Evolutionary conservation across 1,140 invertebrate genomes (phyloP), one percentile per base, ranked within the genome.

Genomic region (Panagrolaimus sp.): DNA sequence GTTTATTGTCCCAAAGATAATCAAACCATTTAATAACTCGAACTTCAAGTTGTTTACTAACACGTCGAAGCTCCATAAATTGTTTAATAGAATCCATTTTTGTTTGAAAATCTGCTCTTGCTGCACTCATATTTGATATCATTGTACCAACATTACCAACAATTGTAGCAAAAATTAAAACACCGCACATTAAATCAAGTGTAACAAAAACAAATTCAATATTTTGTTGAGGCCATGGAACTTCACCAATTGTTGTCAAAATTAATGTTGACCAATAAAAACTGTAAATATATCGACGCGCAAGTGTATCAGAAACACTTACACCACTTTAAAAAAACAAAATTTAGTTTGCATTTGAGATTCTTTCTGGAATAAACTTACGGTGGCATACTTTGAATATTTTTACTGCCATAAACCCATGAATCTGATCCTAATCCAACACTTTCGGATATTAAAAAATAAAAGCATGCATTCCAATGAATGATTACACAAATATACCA

Each of bases 211-310:
- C 82, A 83, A 91, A 93, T 84, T 94, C 92, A 76, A 89, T 89
- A 83, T 92, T 91, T 58, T 72, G 71, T 21, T 72, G 76, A 0
- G 84, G 84, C 17, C 75, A 76, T 8, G 80, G 78, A 8, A 83
- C 81, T 69, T 84, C 86, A 24, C 92, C 93, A 68, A 96, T 96
- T 0, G 94, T 96, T 1, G 94, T 96, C 63, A 96, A 85, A 0
- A 93, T 95, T 68, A 96, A 85, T 0, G 93, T 95, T 0, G 93
- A 95, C 94, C 94, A 96, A 84, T 96, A 96, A 84, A 96, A 96
- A 84, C 91, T 92, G 83, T 91, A 92, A 15, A 86, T 80, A 76
- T 86, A 87, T 58, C 84, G 72, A 79, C 79, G 73, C 62, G 79
- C 71, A 43, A 83, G 69, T 14, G 75, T 80, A 63, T 83, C 82